Evolutionary conservation across 2,113 vertebrate species (phyloP).

Genomic region (Zapus hudsonius): DNA sequence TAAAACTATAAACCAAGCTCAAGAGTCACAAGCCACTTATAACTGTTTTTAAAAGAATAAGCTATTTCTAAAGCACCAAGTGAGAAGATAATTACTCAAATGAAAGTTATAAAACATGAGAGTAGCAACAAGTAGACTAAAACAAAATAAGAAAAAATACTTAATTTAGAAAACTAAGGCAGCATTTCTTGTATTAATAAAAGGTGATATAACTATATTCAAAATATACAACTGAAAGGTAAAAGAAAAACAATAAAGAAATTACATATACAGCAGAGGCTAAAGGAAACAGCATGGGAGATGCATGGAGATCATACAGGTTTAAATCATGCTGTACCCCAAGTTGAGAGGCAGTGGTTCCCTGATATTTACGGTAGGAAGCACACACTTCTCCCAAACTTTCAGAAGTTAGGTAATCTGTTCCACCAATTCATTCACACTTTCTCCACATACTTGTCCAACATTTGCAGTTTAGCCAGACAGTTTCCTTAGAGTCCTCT

Average conservation of each 20-base stretch:
- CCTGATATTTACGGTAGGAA: neutral
- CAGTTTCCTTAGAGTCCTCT: neutral
- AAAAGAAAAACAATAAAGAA: slow-evolving; percentile 21
- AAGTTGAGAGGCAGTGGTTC: neutral
- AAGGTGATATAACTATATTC: neutral
- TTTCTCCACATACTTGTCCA: neutral
- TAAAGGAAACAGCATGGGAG: neutral
- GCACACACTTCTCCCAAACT: neutral
- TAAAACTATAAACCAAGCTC: slow-evolving; percentile 39
- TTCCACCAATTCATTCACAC: neutral
- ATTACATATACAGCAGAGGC: neutral
- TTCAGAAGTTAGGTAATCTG: neutral
- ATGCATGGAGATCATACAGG: neutral
- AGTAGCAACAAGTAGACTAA: slow-evolving; percentile 9
- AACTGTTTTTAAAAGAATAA: slow-evolving; percentile 14
- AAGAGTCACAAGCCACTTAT: neutral
- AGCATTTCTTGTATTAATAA: slow-evolving; percentile 32
- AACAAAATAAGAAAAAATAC: neutral
- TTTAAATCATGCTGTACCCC: neutral
- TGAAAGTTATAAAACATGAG: slow-evolving; percentile 4
- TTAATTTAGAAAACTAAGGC: slow-evolving; percentile 22
- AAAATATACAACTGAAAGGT: slow-evolving; percentile 31
- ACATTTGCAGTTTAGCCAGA: neutral
- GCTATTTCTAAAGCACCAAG: slow-evolving; percentile 5
- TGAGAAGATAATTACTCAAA: neutral